Evolutionary conservation across 2,888 invertebrate genomes (phyloP), one percentile per base, ranked within the genome.

Genomic region (Diloba caeruleocephala): DNA sequence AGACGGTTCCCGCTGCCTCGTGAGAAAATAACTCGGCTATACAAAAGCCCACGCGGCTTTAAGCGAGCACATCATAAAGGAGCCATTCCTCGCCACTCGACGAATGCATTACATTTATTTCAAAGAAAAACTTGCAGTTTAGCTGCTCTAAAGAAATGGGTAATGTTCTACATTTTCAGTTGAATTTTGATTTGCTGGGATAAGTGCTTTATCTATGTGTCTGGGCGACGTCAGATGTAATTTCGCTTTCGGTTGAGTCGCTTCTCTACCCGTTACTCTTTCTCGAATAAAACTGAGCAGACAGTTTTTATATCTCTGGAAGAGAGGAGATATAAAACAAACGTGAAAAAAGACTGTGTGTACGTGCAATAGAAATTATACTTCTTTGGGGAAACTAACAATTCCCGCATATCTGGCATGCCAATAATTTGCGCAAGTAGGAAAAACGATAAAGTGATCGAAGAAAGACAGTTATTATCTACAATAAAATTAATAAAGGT

Each of bases 101-200:
- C 64, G 79, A 79, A 78, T 79, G 71, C 74, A 71, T 74, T 65
- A 70, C 72, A 77, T 81, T 79, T 77, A 79, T 79, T 76, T 75
- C 71, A 55, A 74, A 74, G 75, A 72, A 82, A 82, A 78, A 63
- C 70, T 75, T 61, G 60, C 48, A 59, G 57, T 65, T 71, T 70
- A 57, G 50, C 54, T 63, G 49, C 36, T 46, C 46, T 63, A 56
- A 49, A 59, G 64, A 68, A 69, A 71, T 65, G 66, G 49, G 44
- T 58, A 62, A 69, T 64, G 65, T 60, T 66, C 64, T 58, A 60
- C 62, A 68, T 76, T 71, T 64, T 68, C 63, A 61, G 62, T 58
- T 54, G 61, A 67, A 54, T 62, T 58, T 49, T 61, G 56, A 67
- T 59, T 71, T 54, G 39, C 50, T 50, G 31, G 36, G 53, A 50